These are phyloP conservation scores for Drosophila sordidula DNA, from an alignment of 2,888 invertebrate species.

Conservation along the genomic window DNA sequence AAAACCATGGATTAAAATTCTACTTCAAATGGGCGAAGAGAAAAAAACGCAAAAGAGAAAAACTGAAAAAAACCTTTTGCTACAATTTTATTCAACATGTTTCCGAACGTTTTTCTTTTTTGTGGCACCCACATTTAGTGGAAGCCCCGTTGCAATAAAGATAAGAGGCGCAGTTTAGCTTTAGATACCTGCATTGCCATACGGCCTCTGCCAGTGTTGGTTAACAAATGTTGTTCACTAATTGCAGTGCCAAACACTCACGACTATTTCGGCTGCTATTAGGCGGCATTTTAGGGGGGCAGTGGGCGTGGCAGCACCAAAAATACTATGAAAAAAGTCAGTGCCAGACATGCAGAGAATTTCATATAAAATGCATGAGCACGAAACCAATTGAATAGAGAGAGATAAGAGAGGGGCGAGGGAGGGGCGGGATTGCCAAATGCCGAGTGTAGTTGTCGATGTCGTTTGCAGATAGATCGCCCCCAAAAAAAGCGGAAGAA, in stretches of 20 bases:
- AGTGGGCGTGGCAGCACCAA: background rate
- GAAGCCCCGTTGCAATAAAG: conserved; percentile 65
- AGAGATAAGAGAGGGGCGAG: background rate
- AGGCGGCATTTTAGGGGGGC: conserved; percentile 1
- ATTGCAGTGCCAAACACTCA: conserved; percentile 65
- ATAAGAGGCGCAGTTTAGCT: conserved; percentile 67
- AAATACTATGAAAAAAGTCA: conserved; percentile 25
- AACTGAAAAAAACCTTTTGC: conserved; percentile 23
- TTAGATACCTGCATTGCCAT: conserved; percentile 64
- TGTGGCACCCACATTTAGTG: conserved; percentile 39
- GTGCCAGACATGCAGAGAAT: conserved; percentile 72
- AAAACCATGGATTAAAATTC: conserved; percentile 81
- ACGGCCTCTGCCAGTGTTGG: conserved; percentile 58
- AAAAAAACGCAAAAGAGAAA: conserved; percentile 8
- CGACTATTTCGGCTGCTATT: conserved; percentile 47
- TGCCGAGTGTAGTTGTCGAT: conserved; percentile 20
- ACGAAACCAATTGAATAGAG: conserved; percentile 74
- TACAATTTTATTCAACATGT: conserved; percentile 59
- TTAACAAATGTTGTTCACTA: conserved; percentile 77
- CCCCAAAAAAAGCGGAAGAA: conserved; percentile 7
- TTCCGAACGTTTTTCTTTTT: conserved; percentile 31
- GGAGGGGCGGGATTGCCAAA: background rate
- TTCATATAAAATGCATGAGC: conserved; percentile 81
- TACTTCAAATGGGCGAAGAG: conserved; percentile 65
- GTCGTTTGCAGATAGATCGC: conserved; percentile 19